These are phyloP conservation scores for Galemys pyrenaicus DNA, from an alignment of 2,113 vertebrate species.

Conservation along the genomic window DNA sequence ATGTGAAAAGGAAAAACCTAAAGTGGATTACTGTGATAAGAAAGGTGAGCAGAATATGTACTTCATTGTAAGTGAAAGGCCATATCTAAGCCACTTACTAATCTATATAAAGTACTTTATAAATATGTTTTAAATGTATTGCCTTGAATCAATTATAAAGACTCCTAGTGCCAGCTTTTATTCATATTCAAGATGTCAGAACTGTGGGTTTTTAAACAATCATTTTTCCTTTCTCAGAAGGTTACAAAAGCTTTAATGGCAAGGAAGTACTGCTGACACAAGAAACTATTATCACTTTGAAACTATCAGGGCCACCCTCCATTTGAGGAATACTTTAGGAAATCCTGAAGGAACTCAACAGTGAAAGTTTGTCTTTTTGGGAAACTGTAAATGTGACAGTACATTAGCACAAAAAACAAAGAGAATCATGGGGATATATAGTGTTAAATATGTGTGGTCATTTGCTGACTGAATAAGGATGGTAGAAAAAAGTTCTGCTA, in stretches of 20 bases:
- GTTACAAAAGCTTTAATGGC: neutral
- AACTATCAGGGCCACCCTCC: neutral
- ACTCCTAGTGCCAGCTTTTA: slow-evolving; percentile 17
- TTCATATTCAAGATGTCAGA: slow-evolving; percentile 53
- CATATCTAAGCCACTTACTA: slow-evolving; percentile 32
- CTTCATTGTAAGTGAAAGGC: slow-evolving; percentile 59
- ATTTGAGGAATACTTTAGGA: neutral
- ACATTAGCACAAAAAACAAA: neutral
- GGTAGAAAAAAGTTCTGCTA: neutral
- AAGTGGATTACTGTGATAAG: slow-evolving; percentile 52
- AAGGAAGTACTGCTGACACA: neutral
- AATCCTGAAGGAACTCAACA: neutral
- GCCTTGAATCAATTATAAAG: slow-evolving; percentile 57
- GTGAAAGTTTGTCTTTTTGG: neutral
- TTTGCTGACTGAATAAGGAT: neutral
- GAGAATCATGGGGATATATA: neutral
- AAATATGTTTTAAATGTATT: slow-evolving; percentile 65
- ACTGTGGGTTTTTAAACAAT: slow-evolving; percentile 29
- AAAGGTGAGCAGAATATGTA: slow-evolving; percentile 55
- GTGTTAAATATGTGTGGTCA: neutral
- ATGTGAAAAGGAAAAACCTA: slow-evolving; percentile 60
- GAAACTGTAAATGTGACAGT: neutral
- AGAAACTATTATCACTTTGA: neutral
- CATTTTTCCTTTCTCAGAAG: slow-evolving; percentile 35
- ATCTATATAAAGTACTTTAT: slow-evolving; percentile 54